phyloP scores from a whole-genome alignment of 2,888 invertebrate species.

The Bhutanitis thaidina region DNA sequence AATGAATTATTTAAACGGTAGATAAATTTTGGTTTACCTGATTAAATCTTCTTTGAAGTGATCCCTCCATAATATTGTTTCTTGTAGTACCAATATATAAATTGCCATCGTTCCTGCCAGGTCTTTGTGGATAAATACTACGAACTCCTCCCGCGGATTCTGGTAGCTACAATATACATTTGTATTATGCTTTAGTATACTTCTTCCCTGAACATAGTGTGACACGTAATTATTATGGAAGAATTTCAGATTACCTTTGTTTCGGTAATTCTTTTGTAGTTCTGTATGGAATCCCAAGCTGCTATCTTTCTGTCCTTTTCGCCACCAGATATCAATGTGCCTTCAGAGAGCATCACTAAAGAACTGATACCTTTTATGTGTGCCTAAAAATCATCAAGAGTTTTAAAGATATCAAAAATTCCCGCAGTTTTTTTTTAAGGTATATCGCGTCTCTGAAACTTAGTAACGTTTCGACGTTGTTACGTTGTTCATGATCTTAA shows the following conservation, averaged over 20 bases:
- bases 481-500: too few relatives aligned
- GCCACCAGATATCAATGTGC: conserved; percentile 93
- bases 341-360: conserved; percentile 92
- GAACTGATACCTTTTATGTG: conserved; percentile 94
- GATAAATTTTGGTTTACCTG: conserved; percentile 64
- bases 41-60: conserved; percentile 92
- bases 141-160: conserved; percentile 93
- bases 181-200: too few relatives aligned
- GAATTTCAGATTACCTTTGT: conserved; percentile 83
- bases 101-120: conserved; percentile 93
- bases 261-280: conserved; percentile 93
- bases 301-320: conserved; percentile 94
- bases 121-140: conserved; percentile 92
- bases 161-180: conserved; percentile 81
- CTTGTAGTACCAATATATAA: conserved; percentile 94
- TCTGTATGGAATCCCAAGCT: conserved; percentile 95
- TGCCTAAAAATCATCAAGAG: conserved; percentile 66
- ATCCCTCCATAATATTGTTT: conserved; percentile 94
- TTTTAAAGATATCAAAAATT: too few relatives aligned
- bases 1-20: not conserved
- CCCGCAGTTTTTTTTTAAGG: too few relatives aligned
- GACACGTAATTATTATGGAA: not conserved
- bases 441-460: too few relatives aligned
- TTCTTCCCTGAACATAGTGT: not conserved
- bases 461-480: too few relatives aligned